Percentiles rank a stretch among this genome's conserved stretches.
Conservation (phyloP, 2,888 invertebrate species). For the Dexiosoma caninum region DNA sequence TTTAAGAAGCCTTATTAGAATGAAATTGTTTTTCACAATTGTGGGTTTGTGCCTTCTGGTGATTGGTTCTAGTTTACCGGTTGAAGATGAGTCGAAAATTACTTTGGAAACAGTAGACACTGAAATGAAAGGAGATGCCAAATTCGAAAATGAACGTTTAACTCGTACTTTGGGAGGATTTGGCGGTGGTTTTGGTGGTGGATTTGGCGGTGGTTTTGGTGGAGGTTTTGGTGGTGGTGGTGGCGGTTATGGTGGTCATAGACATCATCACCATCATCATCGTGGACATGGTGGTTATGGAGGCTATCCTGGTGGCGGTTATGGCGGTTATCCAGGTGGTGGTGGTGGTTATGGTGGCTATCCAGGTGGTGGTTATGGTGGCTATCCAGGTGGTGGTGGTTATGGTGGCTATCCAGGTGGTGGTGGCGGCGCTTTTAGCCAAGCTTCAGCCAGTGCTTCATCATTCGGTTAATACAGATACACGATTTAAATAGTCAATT, state of each 20-base stretch:
- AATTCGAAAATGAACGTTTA: slow-evolving; percentile 58
- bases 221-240: not conserved
- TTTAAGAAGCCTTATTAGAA: slow-evolving; percentile 15
- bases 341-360: not conserved
- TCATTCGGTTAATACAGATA: not conserved
- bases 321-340: slow-evolving; percentile 21
- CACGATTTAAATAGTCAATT: not conserved
- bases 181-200: slow-evolving; percentile 24
- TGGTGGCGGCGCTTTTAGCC: not conserved
- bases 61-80: slow-evolving; percentile 62
- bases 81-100: slow-evolving; percentile 29
- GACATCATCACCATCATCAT: no score
- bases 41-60: slow-evolving; percentile 57
- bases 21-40: slow-evolving; percentile 63
- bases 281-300: not conserved
- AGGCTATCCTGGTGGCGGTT: not conserved
- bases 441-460: not conserved
- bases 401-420: slow-evolving; percentile 21
- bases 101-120: slow-evolving; percentile 57
- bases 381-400: not conserved
- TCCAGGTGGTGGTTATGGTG: no score
- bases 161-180: slow-evolving; percentile 59
- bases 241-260: not conserved
- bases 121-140: slow-evolving; percentile 45
- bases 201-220: not conserved